Conservation (phyloP, 2,888 invertebrate genomes). For the Spialia ferax region DNA sequence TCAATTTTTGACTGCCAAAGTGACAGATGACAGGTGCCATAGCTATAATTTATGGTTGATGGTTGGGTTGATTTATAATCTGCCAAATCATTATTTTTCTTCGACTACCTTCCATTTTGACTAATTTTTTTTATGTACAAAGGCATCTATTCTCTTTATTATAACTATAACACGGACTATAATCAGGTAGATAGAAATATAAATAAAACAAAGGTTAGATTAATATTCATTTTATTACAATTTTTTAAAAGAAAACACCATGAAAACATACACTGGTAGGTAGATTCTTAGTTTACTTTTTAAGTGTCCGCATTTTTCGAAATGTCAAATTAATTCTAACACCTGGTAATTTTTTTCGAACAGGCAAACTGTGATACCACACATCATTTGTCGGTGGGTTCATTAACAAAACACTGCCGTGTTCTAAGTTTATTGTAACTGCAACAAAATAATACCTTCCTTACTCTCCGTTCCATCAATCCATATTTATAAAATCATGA, state of each 20-base stretch:
- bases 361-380: constrained; percentile 91
- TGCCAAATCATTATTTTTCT: not conserved
- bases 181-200: too few relatives aligned
- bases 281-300: too few relatives aligned
- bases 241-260: too few relatives aligned
- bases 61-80: not conserved
- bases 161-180: too few relatives aligned
- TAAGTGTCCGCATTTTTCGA: constrained; percentile 72
- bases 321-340: constrained; percentile 90
- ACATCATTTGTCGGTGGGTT: constrained; percentile 89
- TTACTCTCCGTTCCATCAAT: too few relatives aligned
- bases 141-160: too few relatives aligned
- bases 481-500: too few relatives aligned
- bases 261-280: too few relatives aligned
- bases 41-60: not conserved
- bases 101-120: not conserved
- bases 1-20: not conserved
- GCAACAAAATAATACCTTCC: constrained; percentile 55
- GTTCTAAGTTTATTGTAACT: constrained; percentile 87
- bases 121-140: too few relatives aligned
- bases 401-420: constrained; percentile 90
- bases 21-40: not conserved
- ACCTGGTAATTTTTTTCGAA: constrained; percentile 81
- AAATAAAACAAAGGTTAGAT: too few relatives aligned
- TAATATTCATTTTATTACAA: too few relatives aligned